Percentiles rank a stretch among this genome's conserved stretches.
phyloP scores from a whole-genome alignment of 2,797 vertebrate species.

The Todus mexicanus region DNA sequence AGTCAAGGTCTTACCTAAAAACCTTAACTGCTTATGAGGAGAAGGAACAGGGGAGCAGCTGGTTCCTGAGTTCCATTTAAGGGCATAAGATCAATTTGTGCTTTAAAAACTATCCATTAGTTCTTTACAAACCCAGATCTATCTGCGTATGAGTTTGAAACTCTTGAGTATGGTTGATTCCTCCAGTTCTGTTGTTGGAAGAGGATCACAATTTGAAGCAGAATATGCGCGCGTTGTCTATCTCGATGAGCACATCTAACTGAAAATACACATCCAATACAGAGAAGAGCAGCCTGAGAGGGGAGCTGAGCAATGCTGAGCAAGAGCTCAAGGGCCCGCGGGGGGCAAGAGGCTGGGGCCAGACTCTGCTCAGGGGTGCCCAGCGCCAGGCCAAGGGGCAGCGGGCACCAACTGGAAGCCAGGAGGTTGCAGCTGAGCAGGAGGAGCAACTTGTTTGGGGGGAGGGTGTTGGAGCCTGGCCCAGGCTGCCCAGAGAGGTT shows the following conservation, averaged over 20 bases:
- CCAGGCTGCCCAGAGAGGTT: background rate
- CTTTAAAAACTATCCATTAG: background rate
- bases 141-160: background rate
- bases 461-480: background rate
- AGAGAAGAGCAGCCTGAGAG: background rate
- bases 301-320: too few species aligned
- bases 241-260: too few species aligned
- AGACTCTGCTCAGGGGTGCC: too few species aligned
- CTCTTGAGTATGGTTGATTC: background rate
- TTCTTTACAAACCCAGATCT: background rate
- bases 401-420: too few species aligned
- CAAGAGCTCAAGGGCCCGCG: too few species aligned
- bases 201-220: background rate
- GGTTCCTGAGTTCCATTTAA: background rate
- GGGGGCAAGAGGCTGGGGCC: too few species aligned
- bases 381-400: too few species aligned
- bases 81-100: background rate
- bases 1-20: background rate
- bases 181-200: background rate
- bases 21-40: background rate
- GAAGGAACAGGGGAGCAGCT: background rate
- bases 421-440: too few species aligned
- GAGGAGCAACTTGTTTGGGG: too few species aligned
- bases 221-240: fast-evolving
- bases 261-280: background rate